Percentiles rank a stretch among this genome's conserved stretches.
phyloP scores from a whole-genome alignment of 2,797 vertebrate species.

The Alectoris magna region DNA sequence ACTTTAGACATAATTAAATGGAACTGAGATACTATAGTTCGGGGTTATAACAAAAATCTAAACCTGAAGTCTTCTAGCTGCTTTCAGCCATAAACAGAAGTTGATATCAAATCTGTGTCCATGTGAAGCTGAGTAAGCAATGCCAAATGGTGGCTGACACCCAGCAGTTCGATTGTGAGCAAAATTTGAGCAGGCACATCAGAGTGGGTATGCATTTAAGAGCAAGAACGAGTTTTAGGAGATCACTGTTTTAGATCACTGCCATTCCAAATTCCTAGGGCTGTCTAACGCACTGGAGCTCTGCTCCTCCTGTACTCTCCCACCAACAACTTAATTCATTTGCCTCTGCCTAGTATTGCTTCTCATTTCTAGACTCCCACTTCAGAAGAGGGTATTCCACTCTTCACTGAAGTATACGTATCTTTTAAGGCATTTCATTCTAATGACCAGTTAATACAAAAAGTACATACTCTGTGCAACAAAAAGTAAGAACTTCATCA shows the following conservation, averaged over 20 bases:
- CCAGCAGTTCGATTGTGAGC: fast-evolving
- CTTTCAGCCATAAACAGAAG: fast-evolving
- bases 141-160: not conserved
- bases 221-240: not conserved
- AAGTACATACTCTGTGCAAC: not conserved
- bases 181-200: not conserved
- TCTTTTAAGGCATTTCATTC: not conserved
- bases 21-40: not conserved
- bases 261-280: not conserved
- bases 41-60: not conserved
- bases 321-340: fast-evolving
- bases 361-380: not conserved
- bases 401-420: not conserved
- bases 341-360: not conserved
- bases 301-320: not conserved
- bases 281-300: not conserved
- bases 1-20: not conserved
- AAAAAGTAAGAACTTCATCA: not conserved
- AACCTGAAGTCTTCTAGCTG: not conserved
- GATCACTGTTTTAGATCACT: too few species aligned
- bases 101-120: fast-evolving
- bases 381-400: not conserved
- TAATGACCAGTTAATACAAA: not conserved
- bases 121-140: not conserved
- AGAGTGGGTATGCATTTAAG: fast-evolving